Percentiles rank a stretch among this genome's conserved stretches.
These are phyloP conservation scores for Iselma pallidipennis DNA, from an alignment of 2,888 invertebrate genomes.

Conservation along the genomic window DNA sequence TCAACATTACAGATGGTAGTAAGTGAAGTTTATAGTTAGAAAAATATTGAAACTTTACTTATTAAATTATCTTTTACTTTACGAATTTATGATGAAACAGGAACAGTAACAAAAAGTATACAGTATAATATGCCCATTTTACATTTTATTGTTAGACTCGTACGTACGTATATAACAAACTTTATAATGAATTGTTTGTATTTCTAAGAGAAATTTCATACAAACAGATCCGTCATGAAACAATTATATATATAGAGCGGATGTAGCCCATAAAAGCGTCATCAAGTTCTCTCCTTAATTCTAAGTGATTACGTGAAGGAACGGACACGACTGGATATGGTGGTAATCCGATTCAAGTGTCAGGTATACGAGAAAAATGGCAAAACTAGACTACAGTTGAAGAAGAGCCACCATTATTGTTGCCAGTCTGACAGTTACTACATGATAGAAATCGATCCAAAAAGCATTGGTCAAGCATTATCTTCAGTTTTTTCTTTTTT, in stretches of 20 bases:
- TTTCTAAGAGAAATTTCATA: not conserved
- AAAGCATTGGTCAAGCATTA: too few species aligned
- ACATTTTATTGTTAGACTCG: not conserved
- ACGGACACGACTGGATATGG: not conserved
- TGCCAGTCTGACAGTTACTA: too few species aligned
- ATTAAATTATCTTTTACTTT: too few species aligned
- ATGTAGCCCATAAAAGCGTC: not conserved
- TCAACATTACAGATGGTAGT: too few species aligned
- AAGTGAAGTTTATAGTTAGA: too few species aligned
- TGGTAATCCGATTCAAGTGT: too few species aligned
- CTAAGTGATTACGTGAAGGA: not conserved
- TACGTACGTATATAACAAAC: not conserved
- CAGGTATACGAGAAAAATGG: not conserved
- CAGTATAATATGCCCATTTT: not conserved
- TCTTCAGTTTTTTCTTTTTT: too few species aligned
- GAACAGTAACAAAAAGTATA: too few species aligned
- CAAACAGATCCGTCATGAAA: not conserved
- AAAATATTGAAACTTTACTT: too few species aligned
- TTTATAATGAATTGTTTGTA: not conserved
- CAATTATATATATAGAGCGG: not conserved
- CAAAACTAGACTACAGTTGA: not conserved
- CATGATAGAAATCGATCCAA: too few species aligned
- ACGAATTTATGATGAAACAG: too few species aligned
- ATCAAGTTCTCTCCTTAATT: not conserved
- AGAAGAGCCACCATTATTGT: too few species aligned